Evolutionary conservation across 2,113 vertebrate species (phyloP).

Genomic region (Phocoena phocoena): DNA sequence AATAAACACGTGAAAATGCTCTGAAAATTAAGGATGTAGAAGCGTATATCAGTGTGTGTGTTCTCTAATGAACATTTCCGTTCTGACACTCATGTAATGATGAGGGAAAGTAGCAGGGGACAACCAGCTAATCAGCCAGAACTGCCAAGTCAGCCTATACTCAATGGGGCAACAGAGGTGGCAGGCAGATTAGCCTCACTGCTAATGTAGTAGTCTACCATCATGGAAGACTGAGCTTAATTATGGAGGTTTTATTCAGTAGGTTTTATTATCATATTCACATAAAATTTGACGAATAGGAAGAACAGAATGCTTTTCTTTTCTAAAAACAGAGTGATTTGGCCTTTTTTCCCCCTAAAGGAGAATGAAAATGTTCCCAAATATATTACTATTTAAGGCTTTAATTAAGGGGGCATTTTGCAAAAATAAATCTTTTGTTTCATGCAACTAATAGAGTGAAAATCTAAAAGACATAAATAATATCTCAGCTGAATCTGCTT

Average conservation of each 20-base stretch:
- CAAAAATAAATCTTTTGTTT: not conserved
- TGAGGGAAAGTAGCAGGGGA: too few species aligned
- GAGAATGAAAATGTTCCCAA: not conserved
- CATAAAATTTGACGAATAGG: not conserved
- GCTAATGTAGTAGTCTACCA: accelerated
- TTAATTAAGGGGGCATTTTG: not conserved
- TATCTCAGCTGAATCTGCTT: not conserved
- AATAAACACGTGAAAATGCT: not conserved
- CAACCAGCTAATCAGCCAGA: not conserved
- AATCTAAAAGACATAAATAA: not conserved
- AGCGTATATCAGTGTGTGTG: too few species aligned
- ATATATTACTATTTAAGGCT: not conserved
- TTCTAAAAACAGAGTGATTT: not conserved
- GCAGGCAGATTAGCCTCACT: not conserved
- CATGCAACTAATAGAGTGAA: not conserved
- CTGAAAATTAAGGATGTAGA: not conserved
- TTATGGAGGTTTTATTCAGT: too few species aligned
- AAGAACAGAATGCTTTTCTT: not conserved
- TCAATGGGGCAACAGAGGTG: accelerated
- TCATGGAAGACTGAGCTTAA: not conserved
- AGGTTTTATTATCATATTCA: not conserved
- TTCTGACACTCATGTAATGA: not conserved
- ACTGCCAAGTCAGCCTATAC: too few species aligned
- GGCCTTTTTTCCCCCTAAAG: not conserved
- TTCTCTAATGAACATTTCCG: not conserved